Base-by-base conservation (phyloP, 2,888 invertebrate species). In the Cephonodes hylas region DNA sequence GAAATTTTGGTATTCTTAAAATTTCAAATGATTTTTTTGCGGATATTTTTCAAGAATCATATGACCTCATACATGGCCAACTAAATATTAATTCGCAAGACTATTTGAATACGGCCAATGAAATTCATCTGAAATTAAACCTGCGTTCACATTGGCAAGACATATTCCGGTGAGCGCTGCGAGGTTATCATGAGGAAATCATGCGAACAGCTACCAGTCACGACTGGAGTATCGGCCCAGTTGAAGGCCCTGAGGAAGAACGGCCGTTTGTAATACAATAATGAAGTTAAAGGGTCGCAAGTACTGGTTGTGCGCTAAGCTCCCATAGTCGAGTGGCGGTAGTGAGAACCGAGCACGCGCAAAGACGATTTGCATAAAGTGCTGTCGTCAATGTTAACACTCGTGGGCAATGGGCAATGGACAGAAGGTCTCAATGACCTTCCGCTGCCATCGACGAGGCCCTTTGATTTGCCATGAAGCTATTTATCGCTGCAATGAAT, bases 321-420 rank as follows among this genome's bases (percentile, higher is more conserved):
- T 57, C 42, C 62, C 69, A 68, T 64, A 61, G 62, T 63, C 66
- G 59, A 23, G 42, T 63, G 63, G 74, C 75, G 76, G 77, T 71
- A 79, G 77, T 72, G 64, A 73, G 63, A 69, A 68, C 70, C 65
- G 73, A 75, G 79, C 81, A 79, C 77, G 81, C 76, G 79, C 79
- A 78, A 76, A 78, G 83, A 84, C 76, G 84, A 90, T 90, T 91
- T 88, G 90, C 89, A 88, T 90, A 88, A 87, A 86, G 85, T 61
- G 85, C 83, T 83, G 81, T 72, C 81, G 81, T 85, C 86, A 86
- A 86, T 88, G 85, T 77, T 84, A 84, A 74, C 76, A 76, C 75
- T 74, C 70, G 82, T 83, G 80, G 83, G 83, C 83, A 79, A 76
- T 68, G 75, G 79, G 76, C 78, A 82, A 77, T 72, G 78, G 79